These are phyloP conservation scores for Coptotermes formosanus DNA, from an alignment of 1,140 invertebrate genomes.

Conservation along the genomic window DNA sequence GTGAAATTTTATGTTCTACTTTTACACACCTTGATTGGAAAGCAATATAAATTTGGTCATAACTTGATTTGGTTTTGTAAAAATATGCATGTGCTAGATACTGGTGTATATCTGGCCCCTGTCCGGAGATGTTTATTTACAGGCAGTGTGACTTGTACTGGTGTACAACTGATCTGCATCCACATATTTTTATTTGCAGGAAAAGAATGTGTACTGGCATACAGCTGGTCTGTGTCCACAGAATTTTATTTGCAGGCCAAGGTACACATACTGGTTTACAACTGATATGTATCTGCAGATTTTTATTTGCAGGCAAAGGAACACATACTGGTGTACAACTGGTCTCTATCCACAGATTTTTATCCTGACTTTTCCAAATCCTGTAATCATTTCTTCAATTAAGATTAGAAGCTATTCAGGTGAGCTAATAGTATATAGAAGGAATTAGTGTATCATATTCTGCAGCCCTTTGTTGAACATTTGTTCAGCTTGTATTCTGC, in stretches of 20 bases:
- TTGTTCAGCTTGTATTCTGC: background rate
- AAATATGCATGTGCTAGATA: background rate
- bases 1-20: no score
- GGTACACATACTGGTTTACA: background rate
- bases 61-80: no score
- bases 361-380: background rate
- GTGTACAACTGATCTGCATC: no score
- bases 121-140: no score
- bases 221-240: no score
- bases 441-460: background rate
- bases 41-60: no score
- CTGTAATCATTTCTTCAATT: background rate
- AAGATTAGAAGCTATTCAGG: background rate
- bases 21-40: no score
- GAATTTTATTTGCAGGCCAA: background rate
- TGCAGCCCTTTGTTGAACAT: background rate
- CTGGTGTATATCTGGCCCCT: no score
- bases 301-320: background rate
- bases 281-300: no score
- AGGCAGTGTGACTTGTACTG: no score
- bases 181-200: no score
- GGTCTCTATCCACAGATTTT: background rate
- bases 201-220: no score
- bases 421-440: background rate
- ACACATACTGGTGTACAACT: conserved; percentile 3